A percentile compares a stretch with the other conserved stretches of the same genome.
phyloP scores from a whole-genome alignment of 2,888 invertebrate species.

The Melangyna quadrimaculata region DNA sequence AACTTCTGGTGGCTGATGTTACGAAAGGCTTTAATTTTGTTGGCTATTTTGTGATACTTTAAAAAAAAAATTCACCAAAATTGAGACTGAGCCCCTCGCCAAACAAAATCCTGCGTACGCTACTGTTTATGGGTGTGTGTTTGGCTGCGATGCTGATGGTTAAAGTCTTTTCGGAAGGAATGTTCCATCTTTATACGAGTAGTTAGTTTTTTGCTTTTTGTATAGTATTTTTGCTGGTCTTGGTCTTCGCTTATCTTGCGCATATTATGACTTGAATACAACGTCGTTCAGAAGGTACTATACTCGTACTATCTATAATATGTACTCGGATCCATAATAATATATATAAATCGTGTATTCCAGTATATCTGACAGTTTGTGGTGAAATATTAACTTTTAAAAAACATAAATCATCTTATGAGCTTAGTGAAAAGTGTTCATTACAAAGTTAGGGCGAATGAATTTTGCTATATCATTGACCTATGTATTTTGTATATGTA shows the following conservation, averaged over 20 bases:
- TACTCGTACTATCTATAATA: no score
- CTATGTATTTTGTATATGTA: no score
- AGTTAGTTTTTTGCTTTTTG: neutral
- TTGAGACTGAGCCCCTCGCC: no score
- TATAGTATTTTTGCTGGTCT: neutral
- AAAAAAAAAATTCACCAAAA: no score
- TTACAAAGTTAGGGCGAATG: neutral
- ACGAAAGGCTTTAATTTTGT: no score
- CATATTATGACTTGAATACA: constrained; percentile 19
- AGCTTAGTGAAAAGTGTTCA: no score
- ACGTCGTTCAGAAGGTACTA: neutral
- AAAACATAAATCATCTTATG: constrained; percentile 52
- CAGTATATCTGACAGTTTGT: constrained; percentile 43
- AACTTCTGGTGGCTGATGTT: no score
- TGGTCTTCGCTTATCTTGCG: constrained; percentile 8
- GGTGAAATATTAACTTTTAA: constrained; percentile 46
- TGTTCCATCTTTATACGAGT: neutral
- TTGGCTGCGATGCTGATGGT: neutral
- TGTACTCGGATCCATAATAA: no score
- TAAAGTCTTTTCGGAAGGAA: constrained; percentile 3
- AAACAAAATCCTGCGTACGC: no score
- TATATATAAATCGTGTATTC: neutral
- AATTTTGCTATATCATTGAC: neutral
- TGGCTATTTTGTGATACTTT: no score
- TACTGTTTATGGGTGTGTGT: neutral